Evolutionary conservation across 64 coral and sea anemone genomes (phyloP).

Genomic region (Pocillopora verrucosa): DNA sequence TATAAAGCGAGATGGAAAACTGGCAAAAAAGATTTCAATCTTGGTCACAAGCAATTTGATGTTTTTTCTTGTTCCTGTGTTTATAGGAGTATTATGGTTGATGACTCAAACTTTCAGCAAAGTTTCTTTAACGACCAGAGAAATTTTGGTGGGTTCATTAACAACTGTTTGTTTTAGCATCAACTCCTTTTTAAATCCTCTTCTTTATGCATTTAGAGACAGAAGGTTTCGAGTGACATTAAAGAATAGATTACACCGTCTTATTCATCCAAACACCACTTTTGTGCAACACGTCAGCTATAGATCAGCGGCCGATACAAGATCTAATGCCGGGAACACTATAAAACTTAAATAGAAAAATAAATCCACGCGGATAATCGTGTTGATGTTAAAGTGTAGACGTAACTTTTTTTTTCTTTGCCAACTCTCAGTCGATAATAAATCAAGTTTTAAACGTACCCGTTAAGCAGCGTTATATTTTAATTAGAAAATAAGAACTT

Average conservation of each 20-base stretch:
- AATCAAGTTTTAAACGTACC: too few species aligned
- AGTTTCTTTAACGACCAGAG: conserved; percentile 51
- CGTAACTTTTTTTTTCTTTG: too few species aligned
- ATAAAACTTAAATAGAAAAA: background rate
- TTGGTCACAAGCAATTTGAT: conserved; percentile 73
- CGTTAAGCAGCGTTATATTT: too few species aligned
- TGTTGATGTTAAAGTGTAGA: too few species aligned
- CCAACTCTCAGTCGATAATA: too few species aligned
- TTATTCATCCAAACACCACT: background rate
- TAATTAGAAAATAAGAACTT: too few species aligned
- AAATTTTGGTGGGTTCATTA: conserved; percentile 74
- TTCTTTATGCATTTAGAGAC: conserved; percentile 79
- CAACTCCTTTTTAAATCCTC: conserved; percentile 77
- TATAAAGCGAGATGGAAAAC: conserved; percentile 58
- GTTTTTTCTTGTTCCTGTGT: conserved; percentile 71
- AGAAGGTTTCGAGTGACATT: conserved; percentile 47
- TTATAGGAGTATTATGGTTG: conserved; percentile 74
- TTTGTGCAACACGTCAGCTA: background rate
- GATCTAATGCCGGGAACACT: background rate
- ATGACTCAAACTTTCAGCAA: conserved; percentile 56
- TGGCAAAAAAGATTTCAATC: conserved; percentile 68
- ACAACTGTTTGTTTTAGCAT: conserved; percentile 54
- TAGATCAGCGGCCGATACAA: background rate
- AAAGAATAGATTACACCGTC: background rate
- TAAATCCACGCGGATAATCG: too few species aligned